phyloP scores from a whole-genome alignment of 2,888 invertebrate genomes.

The Rhagophthalmus giganteus region DNA sequence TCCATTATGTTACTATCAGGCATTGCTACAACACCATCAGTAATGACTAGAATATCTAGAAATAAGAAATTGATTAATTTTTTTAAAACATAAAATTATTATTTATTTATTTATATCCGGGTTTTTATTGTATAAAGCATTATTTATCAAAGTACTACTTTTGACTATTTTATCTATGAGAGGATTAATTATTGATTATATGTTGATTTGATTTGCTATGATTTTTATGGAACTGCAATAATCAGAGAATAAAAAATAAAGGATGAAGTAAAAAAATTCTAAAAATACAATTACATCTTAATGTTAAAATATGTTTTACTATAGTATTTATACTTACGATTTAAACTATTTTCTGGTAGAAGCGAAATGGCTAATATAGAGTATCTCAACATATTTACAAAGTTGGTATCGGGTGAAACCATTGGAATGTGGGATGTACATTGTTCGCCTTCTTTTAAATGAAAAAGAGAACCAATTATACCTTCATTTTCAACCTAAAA shows the following conservation, averaged over 20 bases:
- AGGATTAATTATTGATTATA: no score
- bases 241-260: no score
- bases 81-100: not conserved
- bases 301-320: not conserved
- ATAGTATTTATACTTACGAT: conserved; percentile 59
- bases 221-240: no score
- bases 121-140: no score
- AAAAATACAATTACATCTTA: no score
- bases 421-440: conserved; percentile 58
- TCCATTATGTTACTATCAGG: conserved; percentile 75
- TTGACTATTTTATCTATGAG: no score
- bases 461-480: conserved; percentile 60
- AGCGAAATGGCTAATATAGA: conserved; percentile 75
- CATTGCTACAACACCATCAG: conserved; percentile 73
- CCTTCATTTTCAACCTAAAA: conserved; percentile 59
- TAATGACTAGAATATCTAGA: conserved; percentile 69
- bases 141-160: no score
- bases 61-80: no score
- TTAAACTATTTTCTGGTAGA: conserved; percentile 73
- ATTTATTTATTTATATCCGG: not conserved
- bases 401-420: conserved; percentile 69
- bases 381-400: conserved; percentile 76
- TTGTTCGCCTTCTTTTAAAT: conserved; percentile 53
- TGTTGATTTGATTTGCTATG: no score
- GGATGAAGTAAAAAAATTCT: no score